These are phyloP conservation scores for Chionomys nivalis DNA, from an alignment of 2,113 vertebrate species.

Conservation along the genomic window DNA sequence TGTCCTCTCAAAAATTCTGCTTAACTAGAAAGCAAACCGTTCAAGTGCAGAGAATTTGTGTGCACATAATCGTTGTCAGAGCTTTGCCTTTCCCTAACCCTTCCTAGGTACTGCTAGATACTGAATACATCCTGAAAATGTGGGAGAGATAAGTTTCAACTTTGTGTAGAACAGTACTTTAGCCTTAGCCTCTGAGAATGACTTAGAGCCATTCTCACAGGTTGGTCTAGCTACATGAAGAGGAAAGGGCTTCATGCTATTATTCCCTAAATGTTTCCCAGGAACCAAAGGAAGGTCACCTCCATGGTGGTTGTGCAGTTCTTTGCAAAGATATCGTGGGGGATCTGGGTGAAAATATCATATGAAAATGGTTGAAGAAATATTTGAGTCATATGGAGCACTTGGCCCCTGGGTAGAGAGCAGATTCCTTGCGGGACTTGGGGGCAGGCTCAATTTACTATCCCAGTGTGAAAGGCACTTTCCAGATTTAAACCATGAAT, in stretches of 20 bases:
- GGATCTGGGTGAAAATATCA: neutral
- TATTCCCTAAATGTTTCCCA: neutral
- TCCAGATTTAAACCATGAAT: conserved; percentile 18
- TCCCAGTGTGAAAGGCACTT: neutral
- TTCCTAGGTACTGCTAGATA: neutral
- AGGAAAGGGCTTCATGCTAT: neutral
- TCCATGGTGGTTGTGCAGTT: neutral
- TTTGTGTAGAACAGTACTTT: neutral
- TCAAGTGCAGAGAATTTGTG: neutral
- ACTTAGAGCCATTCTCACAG: neutral
- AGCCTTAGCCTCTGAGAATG: neutral
- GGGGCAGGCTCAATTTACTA: neutral
- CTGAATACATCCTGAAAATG: neutral
- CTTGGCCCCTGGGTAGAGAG: neutral
- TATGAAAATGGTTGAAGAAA: neutral
- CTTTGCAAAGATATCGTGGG: neutral
- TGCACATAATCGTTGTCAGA: neutral
- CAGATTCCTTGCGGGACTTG: neutral
- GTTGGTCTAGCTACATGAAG: neutral
- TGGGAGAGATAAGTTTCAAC: neutral
- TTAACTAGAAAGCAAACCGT: neutral
- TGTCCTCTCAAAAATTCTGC: neutral
- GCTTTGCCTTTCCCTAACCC: neutral
- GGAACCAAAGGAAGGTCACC: neutral
- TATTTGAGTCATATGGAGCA: neutral